Conservation (phyloP, 92 coral and sea anemone species). For the Parazoanthus swiftii region DNA sequence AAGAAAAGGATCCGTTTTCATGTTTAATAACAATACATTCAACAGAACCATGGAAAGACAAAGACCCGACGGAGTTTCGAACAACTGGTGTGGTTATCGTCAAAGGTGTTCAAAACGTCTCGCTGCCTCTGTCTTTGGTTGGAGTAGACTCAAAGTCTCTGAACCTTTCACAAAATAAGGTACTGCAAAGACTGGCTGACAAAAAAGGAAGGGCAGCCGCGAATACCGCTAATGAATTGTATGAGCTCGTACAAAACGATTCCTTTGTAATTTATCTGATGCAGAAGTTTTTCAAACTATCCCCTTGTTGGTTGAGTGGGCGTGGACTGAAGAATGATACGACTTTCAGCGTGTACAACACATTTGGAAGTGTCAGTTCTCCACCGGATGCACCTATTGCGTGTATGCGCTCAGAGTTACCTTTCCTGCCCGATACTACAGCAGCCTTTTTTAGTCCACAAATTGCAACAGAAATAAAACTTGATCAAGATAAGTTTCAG, state of each 20-base stretch:
- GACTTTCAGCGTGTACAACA: slow-evolving; percentile 14
- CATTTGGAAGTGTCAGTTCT: slow-evolving; percentile 1
- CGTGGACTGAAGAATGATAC: slow-evolving; percentile 10
- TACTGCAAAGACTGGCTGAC: slow-evolving; percentile 10
- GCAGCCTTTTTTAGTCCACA: slow-evolving; percentile 33
- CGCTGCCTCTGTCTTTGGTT: slow-evolving; percentile 47
- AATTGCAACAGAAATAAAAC: slow-evolving; percentile 20
- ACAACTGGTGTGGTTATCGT: slow-evolving; percentile 49
- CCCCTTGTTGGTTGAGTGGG: slow-evolving; percentile 49
- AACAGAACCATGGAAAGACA: slow-evolving; percentile 42
- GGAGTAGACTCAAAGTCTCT: too few species aligned
- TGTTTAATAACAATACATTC: slow-evolving; percentile 40
- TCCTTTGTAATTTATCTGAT: slow-evolving; percentile 35
- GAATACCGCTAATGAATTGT: not conserved
- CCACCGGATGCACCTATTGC: not conserved
- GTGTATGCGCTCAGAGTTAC: slow-evolving; percentile 26
- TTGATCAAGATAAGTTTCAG: slow-evolving; percentile 16
- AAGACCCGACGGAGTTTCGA: not conserved
- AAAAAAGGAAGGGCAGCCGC: not conserved
- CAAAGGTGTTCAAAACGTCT: not conserved
- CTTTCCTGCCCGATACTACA: slow-evolving; percentile 1
- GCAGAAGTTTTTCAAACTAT: slow-evolving; percentile 25
- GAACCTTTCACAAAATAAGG: too few species aligned
- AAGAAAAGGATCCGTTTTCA: not conserved
- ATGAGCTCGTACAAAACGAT: slow-evolving; percentile 39